Percentiles rank a stretch among this genome's conserved stretches.
Conservation (phyloP, 2,113 vertebrate species). For the Antechinus flavipes region DNA sequence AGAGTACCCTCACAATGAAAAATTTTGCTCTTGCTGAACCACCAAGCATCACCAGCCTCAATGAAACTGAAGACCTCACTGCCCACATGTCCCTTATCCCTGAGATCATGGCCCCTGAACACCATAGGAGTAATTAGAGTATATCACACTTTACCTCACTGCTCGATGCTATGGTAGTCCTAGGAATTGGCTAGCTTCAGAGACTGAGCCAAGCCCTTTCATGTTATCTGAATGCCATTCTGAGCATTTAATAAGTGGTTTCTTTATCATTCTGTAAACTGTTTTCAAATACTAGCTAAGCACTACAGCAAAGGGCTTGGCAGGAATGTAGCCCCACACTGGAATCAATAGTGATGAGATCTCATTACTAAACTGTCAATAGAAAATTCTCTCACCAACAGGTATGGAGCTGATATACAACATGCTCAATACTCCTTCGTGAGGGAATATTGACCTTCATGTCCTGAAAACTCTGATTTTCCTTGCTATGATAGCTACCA, state of each 20-base stretch:
- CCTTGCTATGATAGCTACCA: not conserved
- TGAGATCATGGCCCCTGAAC: not conserved
- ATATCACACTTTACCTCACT: accelerated
- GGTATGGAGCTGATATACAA: constrained; percentile 59
- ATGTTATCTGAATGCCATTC: not conserved
- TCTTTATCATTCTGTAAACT: constrained; percentile 47
- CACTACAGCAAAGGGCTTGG: constrained; percentile 12
- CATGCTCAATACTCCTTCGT: constrained; percentile 46
- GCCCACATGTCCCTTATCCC: not conserved
- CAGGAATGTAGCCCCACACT: not conserved
- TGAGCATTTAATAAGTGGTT: constrained; percentile 61
- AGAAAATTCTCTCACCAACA: constrained; percentile 69
- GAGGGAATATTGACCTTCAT: constrained; percentile 59
- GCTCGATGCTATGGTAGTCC: not conserved
- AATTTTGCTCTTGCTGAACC: too few species aligned
- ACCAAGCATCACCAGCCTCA: too few species aligned
- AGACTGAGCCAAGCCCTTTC: not conserved
- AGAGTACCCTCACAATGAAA: not conserved
- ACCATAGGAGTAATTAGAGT: not conserved
- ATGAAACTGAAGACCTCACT: not conserved
- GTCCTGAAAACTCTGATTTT: not conserved
- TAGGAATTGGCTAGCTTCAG: not conserved
- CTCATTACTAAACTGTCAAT: constrained; percentile 85
- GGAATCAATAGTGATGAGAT: constrained; percentile 52
- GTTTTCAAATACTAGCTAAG: constrained; percentile 65